Percentiles rank a stretch among this genome's conserved stretches.
phyloP scores from a whole-genome alignment of 2,797 vertebrate genomes.

The Chaetophractus vellerosus region DNA sequence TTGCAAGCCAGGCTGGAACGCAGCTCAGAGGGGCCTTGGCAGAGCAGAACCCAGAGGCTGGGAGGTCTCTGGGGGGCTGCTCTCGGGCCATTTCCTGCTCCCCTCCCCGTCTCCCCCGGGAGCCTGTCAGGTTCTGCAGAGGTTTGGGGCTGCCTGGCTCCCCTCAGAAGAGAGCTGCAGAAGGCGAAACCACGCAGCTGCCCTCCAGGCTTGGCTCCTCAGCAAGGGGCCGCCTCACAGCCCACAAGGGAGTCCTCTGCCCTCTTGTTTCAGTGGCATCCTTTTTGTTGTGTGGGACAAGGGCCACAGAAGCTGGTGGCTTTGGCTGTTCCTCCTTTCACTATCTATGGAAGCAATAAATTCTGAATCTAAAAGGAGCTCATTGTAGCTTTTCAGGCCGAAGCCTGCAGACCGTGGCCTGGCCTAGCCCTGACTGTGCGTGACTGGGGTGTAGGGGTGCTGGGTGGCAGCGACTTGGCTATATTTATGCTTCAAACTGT shows the following conservation, averaged over 20 bases:
- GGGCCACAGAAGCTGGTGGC: background rate
- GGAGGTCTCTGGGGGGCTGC: background rate
- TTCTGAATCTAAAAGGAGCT: background rate
- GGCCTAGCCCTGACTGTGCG: background rate
- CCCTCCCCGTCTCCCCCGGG: background rate
- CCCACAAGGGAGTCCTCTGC: rapidly evolving
- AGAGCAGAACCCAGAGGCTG: background rate
- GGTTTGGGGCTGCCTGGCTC: background rate
- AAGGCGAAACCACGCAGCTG: background rate
- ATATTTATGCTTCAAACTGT: background rate
- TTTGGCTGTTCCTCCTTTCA: background rate
- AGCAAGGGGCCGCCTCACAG: too few species aligned
- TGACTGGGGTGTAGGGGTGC: background rate
- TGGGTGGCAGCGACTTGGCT: background rate
- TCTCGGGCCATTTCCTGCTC: too few species aligned
- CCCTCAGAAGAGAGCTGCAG: background rate
- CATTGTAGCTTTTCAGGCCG: rapidly evolving
- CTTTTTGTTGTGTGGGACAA: background rate
- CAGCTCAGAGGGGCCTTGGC: background rate
- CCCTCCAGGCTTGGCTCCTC: rapidly evolving
- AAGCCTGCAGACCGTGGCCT: too few species aligned
- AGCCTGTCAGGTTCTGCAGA: background rate
- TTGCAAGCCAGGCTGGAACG: background rate
- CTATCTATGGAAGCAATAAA: background rate
- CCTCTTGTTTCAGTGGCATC: too few species aligned